A percentile compares a stretch with the other conserved stretches of the same genome.
phyloP scores from a whole-genome alignment of 2,888 invertebrate genomes.

The Hemicrepidius hirtus region DNA sequence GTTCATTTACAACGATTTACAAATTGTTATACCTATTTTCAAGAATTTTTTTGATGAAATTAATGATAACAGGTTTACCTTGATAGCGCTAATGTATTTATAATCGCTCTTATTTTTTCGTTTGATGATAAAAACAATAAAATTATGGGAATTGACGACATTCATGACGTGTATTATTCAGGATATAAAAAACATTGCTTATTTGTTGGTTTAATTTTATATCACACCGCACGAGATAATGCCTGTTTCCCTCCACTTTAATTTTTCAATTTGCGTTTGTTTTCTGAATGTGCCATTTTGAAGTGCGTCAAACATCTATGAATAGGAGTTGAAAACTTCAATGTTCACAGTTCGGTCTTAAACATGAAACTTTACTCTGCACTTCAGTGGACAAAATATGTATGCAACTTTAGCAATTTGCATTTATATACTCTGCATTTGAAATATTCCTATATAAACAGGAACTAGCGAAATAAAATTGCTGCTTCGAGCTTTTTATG shows the following conservation, averaged over 20 bases:
- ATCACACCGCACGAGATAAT: too few relatives aligned
- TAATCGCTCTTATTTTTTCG: neutral
- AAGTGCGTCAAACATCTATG: neutral
- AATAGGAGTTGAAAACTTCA: neutral
- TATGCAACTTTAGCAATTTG: neutral
- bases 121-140: neutral
- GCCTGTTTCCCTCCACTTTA: too few relatives aligned
- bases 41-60: slow-evolving; percentile 21
- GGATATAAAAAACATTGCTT: too few relatives aligned
- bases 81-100: slow-evolving; percentile 12
- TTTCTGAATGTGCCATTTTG: neutral
- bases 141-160: neutral
- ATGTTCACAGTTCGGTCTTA: neutral
- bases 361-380: neutral
- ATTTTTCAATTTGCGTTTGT: neutral
- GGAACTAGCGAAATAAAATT: too few relatives aligned
- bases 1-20: too few relatives aligned
- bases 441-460: neutral
- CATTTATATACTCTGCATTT: neutral
- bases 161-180: too few relatives aligned
- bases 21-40: slow-evolving; percentile 6
- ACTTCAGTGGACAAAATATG: neutral
- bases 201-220: too few relatives aligned
- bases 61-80: slow-evolving; percentile 17
- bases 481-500: too few relatives aligned